Conservation (phyloP, 1,140 invertebrate species). For the Hirudo medicinalis region DNA sequence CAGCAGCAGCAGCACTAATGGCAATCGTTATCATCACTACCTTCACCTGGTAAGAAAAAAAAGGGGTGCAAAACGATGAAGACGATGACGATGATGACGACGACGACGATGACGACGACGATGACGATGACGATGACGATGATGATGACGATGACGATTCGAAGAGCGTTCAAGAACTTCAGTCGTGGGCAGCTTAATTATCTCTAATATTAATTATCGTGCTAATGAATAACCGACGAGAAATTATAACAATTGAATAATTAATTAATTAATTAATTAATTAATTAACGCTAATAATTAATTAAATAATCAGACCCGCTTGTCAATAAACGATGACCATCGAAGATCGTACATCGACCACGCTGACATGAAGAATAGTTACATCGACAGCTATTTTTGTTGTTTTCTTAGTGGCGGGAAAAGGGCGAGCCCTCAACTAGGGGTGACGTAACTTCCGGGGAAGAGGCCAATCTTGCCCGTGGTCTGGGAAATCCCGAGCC, state of each 20-base stretch:
- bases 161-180: not conserved
- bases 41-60: not conserved
- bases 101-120: not conserved
- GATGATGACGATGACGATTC: not conserved
- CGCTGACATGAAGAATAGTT: too few species aligned
- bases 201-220: too few species aligned
- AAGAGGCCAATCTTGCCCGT: conserved; percentile 93
- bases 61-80: not conserved
- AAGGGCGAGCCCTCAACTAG: not conserved
- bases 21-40: not conserved
- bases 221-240: not conserved
- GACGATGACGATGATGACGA: not conserved
- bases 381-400: too few species aligned
- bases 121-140: not conserved
- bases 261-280: too few species aligned
- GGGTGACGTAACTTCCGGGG: conserved; percentile 81
- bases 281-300: too few species aligned
- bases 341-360: too few species aligned
- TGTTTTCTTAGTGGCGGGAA: too few species aligned
- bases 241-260: too few species aligned
- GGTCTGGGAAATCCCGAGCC: conserved; percentile 79
- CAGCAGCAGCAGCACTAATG: not conserved
- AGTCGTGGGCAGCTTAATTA: too few species aligned
- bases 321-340: too few species aligned
- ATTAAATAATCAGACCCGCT: too few species aligned